phyloP scores from a whole-genome alignment of 2,888 invertebrate species.

The Sipha maydis region DNA sequence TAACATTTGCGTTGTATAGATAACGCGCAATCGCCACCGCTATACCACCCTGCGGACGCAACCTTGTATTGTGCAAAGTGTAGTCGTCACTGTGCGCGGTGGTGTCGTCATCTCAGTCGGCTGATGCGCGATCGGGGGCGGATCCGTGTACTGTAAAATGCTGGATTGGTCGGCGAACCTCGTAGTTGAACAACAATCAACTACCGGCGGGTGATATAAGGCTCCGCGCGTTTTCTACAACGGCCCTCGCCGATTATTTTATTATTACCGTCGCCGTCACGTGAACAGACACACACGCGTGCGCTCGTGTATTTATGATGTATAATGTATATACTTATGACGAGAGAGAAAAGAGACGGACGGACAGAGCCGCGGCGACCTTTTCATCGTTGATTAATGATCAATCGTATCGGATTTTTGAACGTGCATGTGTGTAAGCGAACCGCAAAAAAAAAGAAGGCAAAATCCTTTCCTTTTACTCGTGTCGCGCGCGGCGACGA shows the following conservation, averaged over 20 bases:
- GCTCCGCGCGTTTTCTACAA: conserved; percentile 28
- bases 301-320: neutral
- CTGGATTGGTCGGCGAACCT: conserved; percentile 53
- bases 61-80: neutral
- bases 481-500: conserved; percentile 37
- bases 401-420: conserved; percentile 45
- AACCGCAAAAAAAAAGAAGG: conserved; percentile 35
- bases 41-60: neutral
- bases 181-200: conserved; percentile 37
- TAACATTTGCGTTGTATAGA: neutral
- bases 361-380: conserved; percentile 36
- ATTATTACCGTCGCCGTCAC: conserved; percentile 35
- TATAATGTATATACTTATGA: neutral
- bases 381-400: conserved; percentile 60
- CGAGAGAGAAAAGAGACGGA: conserved; percentile 36
- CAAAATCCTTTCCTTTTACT: conserved; percentile 58
- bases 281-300: neutral
- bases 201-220: conserved; percentile 26
- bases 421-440: neutral
- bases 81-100: neutral
- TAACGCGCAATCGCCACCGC: neutral
- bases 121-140: conserved; percentile 41
- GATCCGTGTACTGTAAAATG: conserved; percentile 49
- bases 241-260: conserved; percentile 49
- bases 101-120: conserved; percentile 19